Base-by-base conservation (phyloP, 2,888 invertebrate species). In the Dasypolia templi region DNA sequence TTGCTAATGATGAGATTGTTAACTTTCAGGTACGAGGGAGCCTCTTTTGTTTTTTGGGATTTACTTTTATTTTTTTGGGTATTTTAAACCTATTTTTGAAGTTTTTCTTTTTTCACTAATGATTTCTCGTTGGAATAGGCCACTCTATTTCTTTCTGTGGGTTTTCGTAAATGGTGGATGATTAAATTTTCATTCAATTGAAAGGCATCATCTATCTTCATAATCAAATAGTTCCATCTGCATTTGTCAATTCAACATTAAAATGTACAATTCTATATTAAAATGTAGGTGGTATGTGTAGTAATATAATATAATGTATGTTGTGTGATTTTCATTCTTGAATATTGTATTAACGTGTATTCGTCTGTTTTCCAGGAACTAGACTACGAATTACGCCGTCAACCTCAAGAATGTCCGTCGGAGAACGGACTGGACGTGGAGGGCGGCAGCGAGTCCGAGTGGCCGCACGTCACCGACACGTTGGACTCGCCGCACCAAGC, bases 301-400 rank as follows among this genome's bases (percentile, higher is more conserved):
- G 26, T n/a, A n/a, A n/a, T n/a, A n/a, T n/a, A n/a, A n/a, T n/a
- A n/a, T n/a, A n/a, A n/a, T n/a, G n/a, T n/a, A n/a, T n/a, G n/a
- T n/a, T n/a, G 19, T 62, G 12, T 19, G 26, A 26, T 29, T 26
- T 12, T 44, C 6, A 12, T 26, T 12, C 7, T 14, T 26, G 26
- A 12, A 26, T 11, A 42, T 26, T 61, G 22, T 55, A 29, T 26
- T 49, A 14, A 58, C 11, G 12, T 32, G 3, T 17, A 11, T 19
- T 29, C 1, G 0, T 61, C 26, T 14, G 35, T 19, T 82, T 86
- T 0, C 90, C 91, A 97, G 97, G 98, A 98, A 91, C 95, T 98
- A 87, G 98, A 98, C 93, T 98, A 98, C 91, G 98, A 98, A 91
- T 94, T 98, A 74, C 96, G 98, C 83, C 96, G 98, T 78, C 98